phyloP scores from a whole-genome alignment of 2,113 vertebrate species.

The Brevimyrus niger region DNA sequence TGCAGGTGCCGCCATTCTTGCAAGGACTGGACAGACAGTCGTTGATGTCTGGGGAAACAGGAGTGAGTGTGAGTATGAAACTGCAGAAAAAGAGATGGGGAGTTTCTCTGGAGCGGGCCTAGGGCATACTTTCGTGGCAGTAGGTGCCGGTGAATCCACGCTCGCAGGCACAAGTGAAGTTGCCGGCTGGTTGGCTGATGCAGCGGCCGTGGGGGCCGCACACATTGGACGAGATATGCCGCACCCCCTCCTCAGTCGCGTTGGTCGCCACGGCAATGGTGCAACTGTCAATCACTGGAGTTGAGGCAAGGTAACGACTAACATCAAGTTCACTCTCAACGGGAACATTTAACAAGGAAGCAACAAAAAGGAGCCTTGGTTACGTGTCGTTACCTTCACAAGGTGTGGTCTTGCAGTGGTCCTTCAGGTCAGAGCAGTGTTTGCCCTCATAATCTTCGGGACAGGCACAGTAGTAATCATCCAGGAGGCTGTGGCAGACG shows the following conservation, averaged over 20 bases:
- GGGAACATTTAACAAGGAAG: not conserved
- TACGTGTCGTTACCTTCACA: conserved; percentile 68
- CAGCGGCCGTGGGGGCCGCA: conserved; percentile 87
- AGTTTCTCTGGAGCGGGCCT: not conserved
- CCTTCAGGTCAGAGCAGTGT: conserved; percentile 82
- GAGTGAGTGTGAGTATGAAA: not conserved
- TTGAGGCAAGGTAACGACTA: not conserved
- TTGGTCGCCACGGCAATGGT: conserved; percentile 76
- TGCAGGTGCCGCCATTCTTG: conserved; percentile 85
- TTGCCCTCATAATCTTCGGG: conserved; percentile 80
- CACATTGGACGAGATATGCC: conserved; percentile 73
- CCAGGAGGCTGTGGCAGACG: conserved; percentile 68
- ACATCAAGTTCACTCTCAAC: not conserved
- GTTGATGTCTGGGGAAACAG: conserved; percentile 71
- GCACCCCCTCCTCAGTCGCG: conserved; percentile 57
- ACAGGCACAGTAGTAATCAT: conserved; percentile 85
- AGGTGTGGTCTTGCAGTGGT: conserved; percentile 79
- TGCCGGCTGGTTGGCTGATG: conserved; percentile 79
- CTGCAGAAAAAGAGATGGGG: not conserved
- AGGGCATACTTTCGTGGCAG: conserved; percentile 91
- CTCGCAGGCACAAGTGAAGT: conserved; percentile 88
- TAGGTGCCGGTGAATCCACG: conserved; percentile 86
- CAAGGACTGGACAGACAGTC: conserved; percentile 81
- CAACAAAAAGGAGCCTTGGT: not conserved
- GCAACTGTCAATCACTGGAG: conserved; percentile 86